Percentiles rank a stretch among this genome's conserved stretches.
These are phyloP conservation scores for Eunapius fragilis DNA, from an alignment of 37 sponge, comb jelly and placozoan genomes.

Conservation along the genomic window DNA sequence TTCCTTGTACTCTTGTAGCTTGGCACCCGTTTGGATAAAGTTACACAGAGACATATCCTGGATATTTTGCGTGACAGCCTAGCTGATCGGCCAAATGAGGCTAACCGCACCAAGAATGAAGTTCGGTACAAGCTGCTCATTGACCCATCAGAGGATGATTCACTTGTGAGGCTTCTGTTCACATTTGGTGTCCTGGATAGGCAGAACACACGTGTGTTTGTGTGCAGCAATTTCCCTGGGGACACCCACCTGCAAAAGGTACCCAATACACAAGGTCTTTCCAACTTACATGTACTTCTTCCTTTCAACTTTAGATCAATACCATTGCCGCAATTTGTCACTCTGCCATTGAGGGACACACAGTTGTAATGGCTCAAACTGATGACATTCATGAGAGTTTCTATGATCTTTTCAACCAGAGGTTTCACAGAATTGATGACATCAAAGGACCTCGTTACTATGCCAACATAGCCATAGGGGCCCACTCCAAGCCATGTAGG, in stretches of 20 bases:
- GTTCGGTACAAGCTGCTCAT: constrained; percentile 87
- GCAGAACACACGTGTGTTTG: constrained; percentile 56
- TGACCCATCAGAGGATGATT: constrained; percentile 85
- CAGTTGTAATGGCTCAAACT: constrained; percentile 83
- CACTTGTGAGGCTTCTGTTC: constrained; percentile 68
- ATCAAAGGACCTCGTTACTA: constrained; percentile 67
- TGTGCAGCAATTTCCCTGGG: constrained; percentile 86
- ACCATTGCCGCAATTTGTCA: constrained; percentile 77
- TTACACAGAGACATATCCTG: constrained; percentile 31
- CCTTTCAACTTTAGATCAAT: constrained; percentile 50
- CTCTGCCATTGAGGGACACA: constrained; percentile 87
- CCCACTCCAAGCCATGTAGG: constrained; percentile 75
- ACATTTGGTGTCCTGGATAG: constrained; percentile 59
- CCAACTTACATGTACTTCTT: neutral
- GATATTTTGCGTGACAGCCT: constrained; percentile 68
- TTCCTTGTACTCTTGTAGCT: neutral
- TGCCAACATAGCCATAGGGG: constrained; percentile 90
- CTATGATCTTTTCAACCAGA: constrained; percentile 90
- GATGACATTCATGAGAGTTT: constrained; percentile 91
- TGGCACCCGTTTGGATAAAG: neutral
- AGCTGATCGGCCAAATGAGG: constrained; percentile 50
- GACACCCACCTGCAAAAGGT: constrained; percentile 83
- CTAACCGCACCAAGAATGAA: constrained; percentile 51
- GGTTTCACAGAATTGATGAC: constrained; percentile 65
- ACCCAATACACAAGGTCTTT: neutral